A percentile compares a stretch with the other conserved stretches of the same genome.
Conservation (phyloP, 2,888 invertebrate genomes). For the Sarcophaga caerulescens region DNA sequence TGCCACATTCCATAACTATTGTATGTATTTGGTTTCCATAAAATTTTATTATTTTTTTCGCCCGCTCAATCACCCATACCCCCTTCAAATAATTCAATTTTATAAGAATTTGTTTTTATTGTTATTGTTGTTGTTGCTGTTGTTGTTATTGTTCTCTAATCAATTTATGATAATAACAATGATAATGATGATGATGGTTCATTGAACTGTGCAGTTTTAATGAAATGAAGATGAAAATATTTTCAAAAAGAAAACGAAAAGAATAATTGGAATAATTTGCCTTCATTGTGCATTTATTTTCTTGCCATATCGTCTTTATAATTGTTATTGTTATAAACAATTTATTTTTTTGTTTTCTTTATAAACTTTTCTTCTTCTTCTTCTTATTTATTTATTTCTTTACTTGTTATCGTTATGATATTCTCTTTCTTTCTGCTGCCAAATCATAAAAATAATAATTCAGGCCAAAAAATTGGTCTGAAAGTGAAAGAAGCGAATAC, state of each 20-base stretch:
- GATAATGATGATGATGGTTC: constrained; percentile 21
- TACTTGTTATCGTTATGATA: not conserved
- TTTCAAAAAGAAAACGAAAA: no score
- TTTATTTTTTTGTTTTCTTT: not conserved
- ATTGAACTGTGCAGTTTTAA: constrained; percentile 40
- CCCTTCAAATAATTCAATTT: no score
- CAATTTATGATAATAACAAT: not conserved
- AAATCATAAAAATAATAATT: not conserved
- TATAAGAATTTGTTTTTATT: not conserved
- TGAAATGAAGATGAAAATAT: not conserved
- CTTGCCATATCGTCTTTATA: not conserved
- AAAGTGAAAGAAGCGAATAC: not conserved
- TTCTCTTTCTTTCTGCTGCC: not conserved
- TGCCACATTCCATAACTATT: no score
- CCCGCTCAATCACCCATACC: no score
- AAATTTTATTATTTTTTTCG: no score
- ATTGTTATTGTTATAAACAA: not conserved
- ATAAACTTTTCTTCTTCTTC: no score
- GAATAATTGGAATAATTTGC: not conserved
- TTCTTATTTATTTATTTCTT: no score
- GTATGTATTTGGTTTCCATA: no score
- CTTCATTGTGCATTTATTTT: not conserved
- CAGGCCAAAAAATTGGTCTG: not conserved
- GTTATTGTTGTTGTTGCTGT: not conserved
- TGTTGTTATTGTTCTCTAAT: not conserved